These are phyloP conservation scores for Temnothorax ravouxi DNA, from an alignment of 2,888 invertebrate species.

Conservation along the genomic window DNA sequence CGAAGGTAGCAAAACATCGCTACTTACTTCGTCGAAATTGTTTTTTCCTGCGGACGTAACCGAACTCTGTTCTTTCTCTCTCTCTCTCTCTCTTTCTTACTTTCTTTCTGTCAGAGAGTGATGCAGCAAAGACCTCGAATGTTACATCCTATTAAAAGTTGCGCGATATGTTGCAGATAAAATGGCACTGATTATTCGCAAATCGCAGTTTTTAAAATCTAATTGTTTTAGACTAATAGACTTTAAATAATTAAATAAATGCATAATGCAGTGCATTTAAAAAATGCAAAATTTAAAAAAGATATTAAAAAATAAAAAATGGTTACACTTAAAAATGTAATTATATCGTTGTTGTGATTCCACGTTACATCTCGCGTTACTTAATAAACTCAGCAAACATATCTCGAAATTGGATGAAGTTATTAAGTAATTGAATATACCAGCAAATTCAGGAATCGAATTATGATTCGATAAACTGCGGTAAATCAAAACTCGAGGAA, in stretches of 20 bases:
- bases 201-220: not conserved
- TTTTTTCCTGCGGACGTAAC: conserved; percentile 54
- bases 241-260: not conserved
- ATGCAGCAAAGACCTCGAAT: conserved; percentile 13
- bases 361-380: not conserved
- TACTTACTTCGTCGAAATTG: conserved; percentile 62
- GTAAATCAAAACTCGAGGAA: not conserved
- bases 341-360: not conserved
- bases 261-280: not conserved
- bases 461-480: not conserved
- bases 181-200: not conserved
- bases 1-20: conserved; percentile 63
- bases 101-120: conserved; percentile 20
- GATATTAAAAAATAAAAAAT: not conserved
- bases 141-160: conserved; percentile 28
- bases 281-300: not conserved
- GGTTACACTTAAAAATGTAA: not conserved
- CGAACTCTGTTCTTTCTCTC: conserved; percentile 26
- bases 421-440: not conserved
- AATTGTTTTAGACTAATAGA: not conserved
- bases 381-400: conserved; percentile 1
- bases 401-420: not conserved
- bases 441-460: not conserved
- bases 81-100: not conserved
- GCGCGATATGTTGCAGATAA: conserved; percentile 12